Conservation (phyloP, 2,113 vertebrate species). For the Trichomycterus rosablanca region DNA sequence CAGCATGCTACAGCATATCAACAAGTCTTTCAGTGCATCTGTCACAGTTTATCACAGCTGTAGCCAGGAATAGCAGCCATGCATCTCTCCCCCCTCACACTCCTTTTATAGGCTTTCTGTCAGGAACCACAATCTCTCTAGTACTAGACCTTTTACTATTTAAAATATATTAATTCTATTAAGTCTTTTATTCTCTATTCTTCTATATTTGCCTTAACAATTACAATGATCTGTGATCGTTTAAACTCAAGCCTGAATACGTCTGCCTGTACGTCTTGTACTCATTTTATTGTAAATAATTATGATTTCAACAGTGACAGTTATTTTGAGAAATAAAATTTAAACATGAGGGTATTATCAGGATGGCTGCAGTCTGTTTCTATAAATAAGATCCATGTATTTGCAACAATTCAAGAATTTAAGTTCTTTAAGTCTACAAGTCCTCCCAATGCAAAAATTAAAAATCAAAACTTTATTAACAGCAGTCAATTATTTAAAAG, state of each 20-base stretch:
- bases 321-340: neutral
- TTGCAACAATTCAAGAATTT: neutral
- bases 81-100: conserved; percentile 59
- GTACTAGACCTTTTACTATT: too few relatives aligned
- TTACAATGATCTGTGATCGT: too few relatives aligned
- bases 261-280: too few relatives aligned
- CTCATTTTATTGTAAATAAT: too few relatives aligned
- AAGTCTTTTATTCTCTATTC: too few relatives aligned
- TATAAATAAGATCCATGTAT: neutral
- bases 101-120: conserved; percentile 89
- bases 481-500: too few relatives aligned
- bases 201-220: too few relatives aligned
- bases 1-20: conserved; percentile 55
- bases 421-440: neutral
- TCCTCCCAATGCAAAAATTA: neutral
- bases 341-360: neutral
- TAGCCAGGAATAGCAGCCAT: conserved; percentile 86
- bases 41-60: conserved; percentile 81
- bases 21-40: conserved; percentile 84
- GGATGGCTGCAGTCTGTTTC: neutral
- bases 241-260: too few relatives aligned
- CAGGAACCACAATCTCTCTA: conserved; percentile 43
- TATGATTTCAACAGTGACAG: too few relatives aligned
- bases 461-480: too few relatives aligned
- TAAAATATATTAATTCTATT: too few relatives aligned